A percentile compares a stretch with the other conserved stretches of the same genome.
Evolutionary conservation across 1,140 invertebrate genomes (phyloP).

Genomic region (Drosophila rhopaloa): DNA sequence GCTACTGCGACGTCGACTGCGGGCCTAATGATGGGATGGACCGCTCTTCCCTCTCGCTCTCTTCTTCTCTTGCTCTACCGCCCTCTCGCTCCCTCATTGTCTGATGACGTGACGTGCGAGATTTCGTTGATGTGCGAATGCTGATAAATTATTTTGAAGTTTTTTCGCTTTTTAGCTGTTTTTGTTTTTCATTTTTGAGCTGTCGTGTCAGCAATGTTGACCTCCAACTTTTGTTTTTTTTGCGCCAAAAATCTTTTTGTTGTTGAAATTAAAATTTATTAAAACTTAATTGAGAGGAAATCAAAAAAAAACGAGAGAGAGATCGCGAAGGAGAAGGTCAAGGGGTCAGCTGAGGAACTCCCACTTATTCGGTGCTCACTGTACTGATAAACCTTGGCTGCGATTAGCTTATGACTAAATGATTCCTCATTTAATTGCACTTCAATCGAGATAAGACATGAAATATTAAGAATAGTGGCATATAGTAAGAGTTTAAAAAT

Average conservation of each 20-base stretch:
- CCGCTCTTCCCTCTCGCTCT: conserved; percentile 14
- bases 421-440: conserved; percentile 16
- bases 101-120: conserved; percentile 76
- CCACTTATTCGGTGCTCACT: conserved; percentile 3
- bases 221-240: conserved; percentile 20
- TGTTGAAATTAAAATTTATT: conserved; percentile 75
- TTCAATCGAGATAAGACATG: conserved; percentile 13
- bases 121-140: conserved; percentile 67
- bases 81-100: conserved; percentile 15
- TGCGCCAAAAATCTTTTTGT: conserved; percentile 55
- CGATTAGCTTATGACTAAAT: conserved; percentile 25
- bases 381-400: neutral
- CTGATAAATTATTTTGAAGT: conserved; percentile 75
- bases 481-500: conserved; percentile 10
- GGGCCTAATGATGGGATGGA: conserved; percentile 40
- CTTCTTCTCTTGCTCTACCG: conserved; percentile 1
- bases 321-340: conserved; percentile 19
- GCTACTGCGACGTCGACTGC: conserved; percentile 13
- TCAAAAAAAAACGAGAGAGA: conserved; percentile 26
- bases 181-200: conserved; percentile 49
- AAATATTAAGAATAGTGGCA: neutral
- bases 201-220: conserved; percentile 70
- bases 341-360: conserved; percentile 8
- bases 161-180: conserved; percentile 29
- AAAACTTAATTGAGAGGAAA: conserved; percentile 70